Evolutionary conservation across 64 coral and sea anemone genomes (phyloP).

Genomic region (Orbicella faveolata): DNA sequence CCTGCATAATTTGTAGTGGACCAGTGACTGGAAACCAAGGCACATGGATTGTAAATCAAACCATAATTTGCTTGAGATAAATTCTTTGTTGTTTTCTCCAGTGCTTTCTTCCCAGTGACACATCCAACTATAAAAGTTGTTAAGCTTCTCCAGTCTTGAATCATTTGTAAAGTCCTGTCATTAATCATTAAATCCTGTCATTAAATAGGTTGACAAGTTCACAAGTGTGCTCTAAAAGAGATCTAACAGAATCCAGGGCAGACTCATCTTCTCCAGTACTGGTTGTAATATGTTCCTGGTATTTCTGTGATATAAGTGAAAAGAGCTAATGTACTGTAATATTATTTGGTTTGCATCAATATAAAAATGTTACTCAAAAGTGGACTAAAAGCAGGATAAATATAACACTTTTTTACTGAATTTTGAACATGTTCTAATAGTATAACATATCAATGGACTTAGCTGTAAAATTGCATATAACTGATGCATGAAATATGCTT

Average conservation of each 20-base stretch:
- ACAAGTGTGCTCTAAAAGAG: not conserved
- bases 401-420: too few relatives aligned
- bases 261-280: not conserved
- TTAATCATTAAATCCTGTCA: not conserved
- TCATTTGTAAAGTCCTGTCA: not conserved
- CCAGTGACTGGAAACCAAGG: constrained; percentile 16
- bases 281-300: not conserved
- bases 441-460: too few relatives aligned
- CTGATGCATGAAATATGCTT: too few relatives aligned
- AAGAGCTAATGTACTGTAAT: too few relatives aligned
- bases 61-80: not conserved
- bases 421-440: too few relatives aligned
- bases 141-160: not conserved
- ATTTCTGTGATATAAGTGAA: too few relatives aligned
- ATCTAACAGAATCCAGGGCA: not conserved
- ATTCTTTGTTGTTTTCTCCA: not conserved
- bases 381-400: too few relatives aligned
- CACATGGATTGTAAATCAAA: constrained; percentile 49
- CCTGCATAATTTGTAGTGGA: not conserved
- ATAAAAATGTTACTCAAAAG: too few relatives aligned
- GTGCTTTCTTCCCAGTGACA: not conserved
- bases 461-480: too few relatives aligned
- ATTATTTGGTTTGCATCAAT: too few relatives aligned
- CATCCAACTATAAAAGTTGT: constrained; percentile 8
- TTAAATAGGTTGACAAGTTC: not conserved